A percentile compares a stretch with the other conserved stretches of the same genome.
phyloP scores from a whole-genome alignment of 1,140 invertebrate genomes.

The Littorina saxatilis region DNA sequence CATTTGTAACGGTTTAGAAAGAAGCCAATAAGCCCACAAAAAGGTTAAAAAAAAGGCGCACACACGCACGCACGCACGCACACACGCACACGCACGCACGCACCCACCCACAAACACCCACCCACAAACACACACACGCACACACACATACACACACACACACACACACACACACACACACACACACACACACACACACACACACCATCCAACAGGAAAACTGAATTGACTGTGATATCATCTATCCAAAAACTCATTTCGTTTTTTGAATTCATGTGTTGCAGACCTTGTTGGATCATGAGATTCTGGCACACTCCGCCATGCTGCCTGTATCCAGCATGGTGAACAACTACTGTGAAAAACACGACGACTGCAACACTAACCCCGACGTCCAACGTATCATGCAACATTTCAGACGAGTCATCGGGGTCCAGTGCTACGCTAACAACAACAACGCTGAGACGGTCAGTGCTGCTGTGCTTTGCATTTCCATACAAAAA shows the following conservation, averaged over 20 bases:
- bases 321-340: slow-evolving; percentile 75
- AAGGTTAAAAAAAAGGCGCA: too few species aligned
- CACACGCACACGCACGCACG: background rate
- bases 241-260: too few species aligned
- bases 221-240: too few species aligned
- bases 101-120: too few species aligned
- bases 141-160: background rate
- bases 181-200: too few species aligned
- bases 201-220: too few species aligned
- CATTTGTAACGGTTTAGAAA: too few species aligned
- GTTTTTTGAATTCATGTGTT: too few species aligned
- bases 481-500: too few species aligned
- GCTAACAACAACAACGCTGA: slow-evolving; percentile 81
- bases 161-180: too few species aligned
- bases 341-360: slow-evolving; percentile 75
- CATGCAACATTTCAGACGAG: slow-evolving; percentile 73
- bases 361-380: slow-evolving; percentile 63
- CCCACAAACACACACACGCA: background rate
- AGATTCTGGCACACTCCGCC: slow-evolving; percentile 63
- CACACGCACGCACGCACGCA: too few species aligned
- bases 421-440: slow-evolving; percentile 76
- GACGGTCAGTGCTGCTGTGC: slow-evolving; percentile 70
- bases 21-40: too few species aligned
- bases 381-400: slow-evolving; percentile 78
- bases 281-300: background rate